phyloP scores from a whole-genome alignment of 2,113 vertebrate species.

The Bucco capensis region DNA sequence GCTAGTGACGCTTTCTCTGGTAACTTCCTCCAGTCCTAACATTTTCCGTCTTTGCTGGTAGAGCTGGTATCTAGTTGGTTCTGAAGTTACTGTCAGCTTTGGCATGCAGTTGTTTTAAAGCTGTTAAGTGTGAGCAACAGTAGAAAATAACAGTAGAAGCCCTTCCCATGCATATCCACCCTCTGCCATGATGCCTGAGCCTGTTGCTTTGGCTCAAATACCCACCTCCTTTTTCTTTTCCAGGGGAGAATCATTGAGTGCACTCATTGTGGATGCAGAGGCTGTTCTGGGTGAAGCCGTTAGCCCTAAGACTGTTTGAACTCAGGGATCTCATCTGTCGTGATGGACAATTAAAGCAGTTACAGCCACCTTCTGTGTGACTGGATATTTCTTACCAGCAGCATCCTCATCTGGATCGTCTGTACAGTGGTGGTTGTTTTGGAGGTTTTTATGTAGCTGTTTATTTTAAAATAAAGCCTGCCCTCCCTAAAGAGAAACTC shows the following conservation, averaged over 20 bases:
- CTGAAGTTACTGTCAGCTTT: background rate
- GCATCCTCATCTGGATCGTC: background rate
- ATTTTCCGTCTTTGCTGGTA: background rate
- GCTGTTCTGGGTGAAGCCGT: constrained; percentile 86
- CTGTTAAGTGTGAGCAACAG: background rate
- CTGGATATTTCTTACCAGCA: background rate
- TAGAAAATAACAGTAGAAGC: background rate
- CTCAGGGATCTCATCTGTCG: background rate
- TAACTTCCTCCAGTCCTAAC: background rate
- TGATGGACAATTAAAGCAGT: background rate
- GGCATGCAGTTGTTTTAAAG: rapidly evolving
- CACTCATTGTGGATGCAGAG: constrained; percentile 96
- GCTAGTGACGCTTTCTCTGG: background rate
- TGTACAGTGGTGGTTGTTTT: background rate
- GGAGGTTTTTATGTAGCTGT: background rate
- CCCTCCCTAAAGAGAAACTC: background rate
- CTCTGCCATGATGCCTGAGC: rapidly evolving
- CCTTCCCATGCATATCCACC: rapidly evolving
- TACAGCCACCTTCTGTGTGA: background rate
- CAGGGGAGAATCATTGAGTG: constrained; percentile 98
- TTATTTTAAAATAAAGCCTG: constrained; percentile 64
- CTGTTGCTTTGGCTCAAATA: background rate
- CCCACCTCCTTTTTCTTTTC: background rate
- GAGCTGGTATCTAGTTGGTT: background rate
- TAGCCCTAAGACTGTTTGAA: background rate